Base-by-base conservation (phyloP, 2,113 vertebrate genomes). In the Hiodon tergisus region DNA sequence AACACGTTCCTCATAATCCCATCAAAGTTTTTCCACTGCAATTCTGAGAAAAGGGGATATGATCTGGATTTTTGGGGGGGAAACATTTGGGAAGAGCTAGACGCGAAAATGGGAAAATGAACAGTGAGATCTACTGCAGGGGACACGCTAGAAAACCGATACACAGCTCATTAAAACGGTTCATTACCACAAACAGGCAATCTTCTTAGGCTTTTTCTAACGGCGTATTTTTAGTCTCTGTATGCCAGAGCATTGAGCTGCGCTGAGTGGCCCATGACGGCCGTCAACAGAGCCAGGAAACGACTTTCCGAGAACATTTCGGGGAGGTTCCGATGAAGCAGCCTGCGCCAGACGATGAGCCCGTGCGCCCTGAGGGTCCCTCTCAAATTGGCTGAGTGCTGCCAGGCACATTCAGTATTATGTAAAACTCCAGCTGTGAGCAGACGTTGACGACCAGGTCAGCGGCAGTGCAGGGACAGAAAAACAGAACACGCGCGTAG, bases 301-400 rank as follows among this genome's bases (percentile, higher is more conserved):
- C 1, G 31, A 31, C 31, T 31, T 31, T 31, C 31, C 31, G 31
- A 31, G 31, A 31, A 31, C 31, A 31, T 31, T 31, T 31, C 31
- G 31, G 31, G 31, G 31, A 31, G 31, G 31, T 14, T 11, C 14
- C 58, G 9, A 14, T 59, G 58, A 14, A 1, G 58, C 58, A 59
- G 8, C 58, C 58, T 59, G 58, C 58, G 14, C 3, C 14, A 59
- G 14, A 59, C 55, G 2, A 9, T 3, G 14, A 59, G 4, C 47
- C 17, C 9, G 48, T 48, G 58, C 75, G 59, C n/a, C 51, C 50
- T 58, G 75, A 57, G 51, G 53, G 57, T 72, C 73, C 73, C 72
- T 51, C 63, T 70, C 63, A 72, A 17, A 46, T 62, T 14, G 72
- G 68, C 72, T 73, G 62, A 13, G 69, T 65, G 55, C 60, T 51